Evolutionary conservation across 2,888 invertebrate species (phyloP).

Genomic region (Ichneumoninae sp.): DNA sequence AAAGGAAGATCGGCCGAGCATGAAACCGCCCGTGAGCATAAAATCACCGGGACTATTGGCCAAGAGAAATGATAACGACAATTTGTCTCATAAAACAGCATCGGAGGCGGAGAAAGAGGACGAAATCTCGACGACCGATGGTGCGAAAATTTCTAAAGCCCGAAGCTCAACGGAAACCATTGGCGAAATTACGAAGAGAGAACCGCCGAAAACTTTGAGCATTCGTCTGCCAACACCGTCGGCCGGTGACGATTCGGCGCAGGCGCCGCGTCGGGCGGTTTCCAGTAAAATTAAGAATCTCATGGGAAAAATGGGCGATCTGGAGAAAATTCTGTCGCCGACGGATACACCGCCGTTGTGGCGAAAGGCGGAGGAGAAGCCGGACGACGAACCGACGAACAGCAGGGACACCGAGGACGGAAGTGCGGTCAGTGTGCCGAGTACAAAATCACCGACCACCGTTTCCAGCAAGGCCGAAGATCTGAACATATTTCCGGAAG

Average conservation of each 20-base stretch:
- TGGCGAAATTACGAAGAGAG: conserved; percentile 68
- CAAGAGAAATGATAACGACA: conserved; percentile 2
- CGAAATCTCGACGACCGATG: conserved; percentile 57
- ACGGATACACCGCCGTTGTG: conserved; percentile 78
- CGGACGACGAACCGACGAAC: conserved; percentile 65
- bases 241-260: conserved; percentile 70
- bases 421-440: conserved; percentile 75
- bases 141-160: conserved; percentile 55
- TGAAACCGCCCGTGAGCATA: conserved; percentile 8
- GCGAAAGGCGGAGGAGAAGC: conserved; percentile 76
- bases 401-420: conserved; percentile 78
- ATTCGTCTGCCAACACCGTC: conserved; percentile 69
- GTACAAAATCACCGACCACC: conserved; percentile 72
- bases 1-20: not conserved
- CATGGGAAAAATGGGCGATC: conserved; percentile 80
- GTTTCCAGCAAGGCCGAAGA: conserved; percentile 68
- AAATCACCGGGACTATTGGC: conserved; percentile 12
- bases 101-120: conserved; percentile 24
- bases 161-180: conserved; percentile 38
- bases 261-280: conserved; percentile 72
- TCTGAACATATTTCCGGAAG: conserved; percentile 64
- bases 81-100: not conserved
- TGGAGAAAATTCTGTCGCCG: conserved; percentile 80
- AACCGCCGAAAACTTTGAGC: conserved; percentile 79
- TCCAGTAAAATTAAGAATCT: conserved; percentile 81